These are phyloP conservation scores for Acanthochromis polyacanthus DNA, from an alignment of 2,113 vertebrate genomes.

Conservation along the genomic window DNA sequence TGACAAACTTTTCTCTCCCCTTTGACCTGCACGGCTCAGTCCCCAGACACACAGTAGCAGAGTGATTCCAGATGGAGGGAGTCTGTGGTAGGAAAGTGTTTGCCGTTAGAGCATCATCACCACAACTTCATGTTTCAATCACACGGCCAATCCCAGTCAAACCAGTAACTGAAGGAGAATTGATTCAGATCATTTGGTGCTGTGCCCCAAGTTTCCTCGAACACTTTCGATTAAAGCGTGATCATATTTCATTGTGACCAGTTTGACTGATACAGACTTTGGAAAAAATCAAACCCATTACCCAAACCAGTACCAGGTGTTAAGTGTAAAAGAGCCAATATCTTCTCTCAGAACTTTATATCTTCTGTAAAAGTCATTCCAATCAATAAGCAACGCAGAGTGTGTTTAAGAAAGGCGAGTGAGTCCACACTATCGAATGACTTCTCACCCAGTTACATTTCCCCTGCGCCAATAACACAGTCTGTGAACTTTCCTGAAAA, in stretches of 20 bases:
- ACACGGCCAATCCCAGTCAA: slow-evolving; percentile 22
- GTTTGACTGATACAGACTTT: slow-evolving; percentile 28
- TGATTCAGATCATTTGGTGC: slow-evolving; percentile 9
- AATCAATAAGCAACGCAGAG: slow-evolving; percentile 50
- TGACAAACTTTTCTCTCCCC: slow-evolving; percentile 78
- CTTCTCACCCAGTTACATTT: slow-evolving; percentile 65
- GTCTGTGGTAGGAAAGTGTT: slow-evolving; percentile 53
- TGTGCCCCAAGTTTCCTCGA: slow-evolving; percentile 17
- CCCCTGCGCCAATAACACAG: slow-evolving; percentile 55
- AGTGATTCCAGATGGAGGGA: slow-evolving; percentile 82
- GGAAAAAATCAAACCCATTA: slow-evolving; percentile 33
- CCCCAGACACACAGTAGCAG: slow-evolving; percentile 75
- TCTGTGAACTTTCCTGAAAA: slow-evolving; percentile 53
- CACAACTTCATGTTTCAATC: slow-evolving; percentile 42
- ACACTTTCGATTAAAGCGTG: slow-evolving; percentile 1
- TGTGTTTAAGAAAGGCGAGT: slow-evolving; percentile 36
- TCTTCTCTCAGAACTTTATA: slow-evolving; percentile 40
- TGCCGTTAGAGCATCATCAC: slow-evolving; percentile 41
- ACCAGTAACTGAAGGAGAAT: not conserved
- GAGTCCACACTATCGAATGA: slow-evolving; percentile 63
- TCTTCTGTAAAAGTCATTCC: slow-evolving; percentile 66
- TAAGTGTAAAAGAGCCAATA: slow-evolving; percentile 24
- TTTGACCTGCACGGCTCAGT: slow-evolving; percentile 69
- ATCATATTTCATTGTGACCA: slow-evolving; percentile 29
- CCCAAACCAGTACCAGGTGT: slow-evolving; percentile 61